Evolutionary conservation across 2,888 invertebrate genomes (phyloP).

Genomic region (Dicyrtoma fusca): DNA sequence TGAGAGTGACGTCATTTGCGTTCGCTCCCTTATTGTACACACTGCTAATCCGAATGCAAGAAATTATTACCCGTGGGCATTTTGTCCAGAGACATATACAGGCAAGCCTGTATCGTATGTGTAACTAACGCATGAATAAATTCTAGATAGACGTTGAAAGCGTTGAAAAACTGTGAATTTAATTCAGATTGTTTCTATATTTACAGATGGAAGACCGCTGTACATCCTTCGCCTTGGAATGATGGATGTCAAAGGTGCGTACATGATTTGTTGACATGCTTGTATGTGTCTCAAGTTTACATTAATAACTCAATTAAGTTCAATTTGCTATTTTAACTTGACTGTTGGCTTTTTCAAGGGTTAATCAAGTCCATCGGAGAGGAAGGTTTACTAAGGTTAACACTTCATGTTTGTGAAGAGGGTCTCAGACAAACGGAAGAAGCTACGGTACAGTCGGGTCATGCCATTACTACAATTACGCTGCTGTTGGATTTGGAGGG

Average conservation of each 20-base stretch:
- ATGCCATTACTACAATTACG: conserved; percentile 86
- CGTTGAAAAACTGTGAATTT: conserved; percentile 3
- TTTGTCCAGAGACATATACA: no score
- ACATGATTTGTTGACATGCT: no score
- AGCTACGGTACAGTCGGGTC: conserved; percentile 75
- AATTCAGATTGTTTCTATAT: conserved; percentile 16
- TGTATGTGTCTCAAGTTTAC: no score
- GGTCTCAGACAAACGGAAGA: conserved; percentile 84
- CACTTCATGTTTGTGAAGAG: conserved; percentile 86
- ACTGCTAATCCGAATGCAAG: no score
- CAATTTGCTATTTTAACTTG: neutral
- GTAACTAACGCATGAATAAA: no score
- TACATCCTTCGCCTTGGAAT: conserved; percentile 87
- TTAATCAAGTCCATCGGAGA: conserved; percentile 87
- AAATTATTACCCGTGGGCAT: no score
- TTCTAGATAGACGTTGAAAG: no score
- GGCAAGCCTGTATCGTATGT: neutral
- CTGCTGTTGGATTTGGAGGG: conserved; percentile 90
- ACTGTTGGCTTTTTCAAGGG: conserved; percentile 58
- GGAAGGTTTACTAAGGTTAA: conserved; percentile 75
- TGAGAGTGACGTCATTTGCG: no score
- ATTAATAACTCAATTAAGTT: no score
- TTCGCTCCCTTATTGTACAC: no score
- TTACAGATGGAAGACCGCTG: conserved; percentile 80
- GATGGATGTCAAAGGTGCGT: conserved; percentile 86